phyloP scores from a whole-genome alignment of 2,797 vertebrate genomes.

The Gymnodraco acuticeps region DNA sequence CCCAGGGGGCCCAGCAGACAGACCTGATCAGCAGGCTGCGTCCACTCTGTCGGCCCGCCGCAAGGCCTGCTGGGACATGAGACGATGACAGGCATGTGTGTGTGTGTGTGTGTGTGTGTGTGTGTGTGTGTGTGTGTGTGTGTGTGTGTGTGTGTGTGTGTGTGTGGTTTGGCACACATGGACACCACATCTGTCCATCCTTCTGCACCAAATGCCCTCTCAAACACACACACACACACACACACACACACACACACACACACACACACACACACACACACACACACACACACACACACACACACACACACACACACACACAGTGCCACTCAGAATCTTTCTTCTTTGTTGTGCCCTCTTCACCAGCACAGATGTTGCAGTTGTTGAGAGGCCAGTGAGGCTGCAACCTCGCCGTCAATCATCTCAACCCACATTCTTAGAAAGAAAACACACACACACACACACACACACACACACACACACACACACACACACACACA shows the following conservation, averaged over 20 bases:
- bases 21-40: conserved; percentile 33
- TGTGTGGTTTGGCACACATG: conserved; percentile 49
- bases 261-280: conserved; percentile 9
- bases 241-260: conserved; percentile 11
- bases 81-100: conserved; percentile 36
- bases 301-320: conserved; percentile 1
- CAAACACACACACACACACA: conserved; percentile 19
- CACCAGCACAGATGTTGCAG: conserved; percentile 63
- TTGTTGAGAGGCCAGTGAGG: conserved; percentile 52
- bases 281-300: conserved; percentile 15
- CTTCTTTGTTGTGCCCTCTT: conserved; percentile 48
- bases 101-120: conserved; percentile 20
- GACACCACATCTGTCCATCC: conserved; percentile 57
- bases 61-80: conserved; percentile 57
- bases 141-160: conserved; percentile 28
- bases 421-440: conserved; percentile 59
- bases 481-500: conserved; percentile 8
- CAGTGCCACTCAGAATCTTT: conserved; percentile 19
- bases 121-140: background rate
- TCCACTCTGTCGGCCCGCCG: conserved; percentile 26
- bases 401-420: conserved; percentile 57
- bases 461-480: conserved; percentile 10
- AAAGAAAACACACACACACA: conserved; percentile 16
- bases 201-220: conserved; percentile 21
- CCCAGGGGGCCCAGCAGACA: conserved; percentile 38